Evolutionary conservation across 2,797 vertebrate genomes (phyloP), one percentile per base, ranked within the genome.

Genomic region (Tarsius wallacei): DNA sequence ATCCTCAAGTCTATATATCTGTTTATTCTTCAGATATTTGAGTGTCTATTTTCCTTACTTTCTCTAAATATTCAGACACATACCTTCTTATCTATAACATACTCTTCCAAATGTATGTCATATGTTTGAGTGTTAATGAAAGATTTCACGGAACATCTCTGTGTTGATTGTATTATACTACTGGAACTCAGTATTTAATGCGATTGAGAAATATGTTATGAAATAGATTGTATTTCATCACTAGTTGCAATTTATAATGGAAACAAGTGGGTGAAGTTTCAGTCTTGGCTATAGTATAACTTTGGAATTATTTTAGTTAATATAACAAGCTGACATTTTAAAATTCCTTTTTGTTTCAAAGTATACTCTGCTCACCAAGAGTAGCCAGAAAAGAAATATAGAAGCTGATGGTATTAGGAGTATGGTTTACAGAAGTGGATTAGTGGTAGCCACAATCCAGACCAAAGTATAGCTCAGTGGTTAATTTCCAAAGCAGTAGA

Each of bases 251-350:
- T 28, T 55, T 31, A 16, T 13, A 15, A 55, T 55, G 7, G 16
- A 57, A 59, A 71, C 42, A 64, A 87, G 24, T 57, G 2, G 7
- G 21, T 42, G 59, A 51, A 70, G 55, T 31, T 77, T 90, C n/a
- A 73, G 19, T 2, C 1, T n/a, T 66, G 5, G 4, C 1, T 1
- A 66, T 51, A 53, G 9, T 8, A 2, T 28, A 82, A 1, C 17
- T 71, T 66, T 77, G 16, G 47, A 83, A 51, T 87, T 71, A 78
- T 82, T 57, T 86, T 83, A 76, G 71, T 77, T 64, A 66, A 6
- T 21, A 64, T 31, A 78, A 12, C 2, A 19, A 15, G 28, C 55
- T 70, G 22, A 28, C 4, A 9, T 71, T 85, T 33, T 42, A n/a
- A 19, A 26, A 55, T 4, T 1, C 0, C 26, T 73, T 89, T 84